Base-by-base conservation (phyloP, 2,113 vertebrate species). In the Rhinogobius similis region DNA sequence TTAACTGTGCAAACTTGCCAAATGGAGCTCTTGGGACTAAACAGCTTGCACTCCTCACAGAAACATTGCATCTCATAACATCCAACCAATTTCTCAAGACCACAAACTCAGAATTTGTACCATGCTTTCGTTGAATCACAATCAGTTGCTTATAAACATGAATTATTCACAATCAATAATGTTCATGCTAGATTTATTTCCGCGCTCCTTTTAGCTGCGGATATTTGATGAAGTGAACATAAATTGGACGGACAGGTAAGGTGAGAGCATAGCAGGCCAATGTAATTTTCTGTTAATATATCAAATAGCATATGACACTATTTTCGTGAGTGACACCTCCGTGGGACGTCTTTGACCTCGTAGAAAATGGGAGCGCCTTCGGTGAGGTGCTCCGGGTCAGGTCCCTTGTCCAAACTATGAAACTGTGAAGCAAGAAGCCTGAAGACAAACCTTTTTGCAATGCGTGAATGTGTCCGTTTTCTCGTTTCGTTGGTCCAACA, bases 401-500 rank as follows among this genome's bases (percentile, higher is more conserved):
- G 70, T 74, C 43, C 43, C 38, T n/a, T 18, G 32, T 55, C 67
- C 14, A 52, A 39, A 80, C 32, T 38, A 21, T 13, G 67, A 27
- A 26, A 20, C 59, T 21, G 9, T 43, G 55, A 21, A 67, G 76
- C 52, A 36, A 44, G 62, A 68, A 78, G 63, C 16, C 7, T 7
- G 24, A 44, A 32, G 32, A 48, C 79, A 65, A n/a, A 76, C 75
- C 70, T 77, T 79, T 78, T 76, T 63, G 4, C 70, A 32, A 39
- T 69, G 72, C 59, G 62, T 23, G 56, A 78, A 80, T 79, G 75
- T 79, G 84, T 82, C 85, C 77, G 9, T 86, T 8, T 46, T 46
- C 46, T 50, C 8, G 1, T 50, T 10, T 20, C 43, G 18, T 48
- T n/a, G 8, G 46, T 50, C 20, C 18, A n/a, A 50, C 46, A 50